Evolutionary conservation across 2,888 invertebrate species (phyloP), one percentile per base, ranked within the genome.

Genomic region (Lepidochrysops patricia): DNA sequence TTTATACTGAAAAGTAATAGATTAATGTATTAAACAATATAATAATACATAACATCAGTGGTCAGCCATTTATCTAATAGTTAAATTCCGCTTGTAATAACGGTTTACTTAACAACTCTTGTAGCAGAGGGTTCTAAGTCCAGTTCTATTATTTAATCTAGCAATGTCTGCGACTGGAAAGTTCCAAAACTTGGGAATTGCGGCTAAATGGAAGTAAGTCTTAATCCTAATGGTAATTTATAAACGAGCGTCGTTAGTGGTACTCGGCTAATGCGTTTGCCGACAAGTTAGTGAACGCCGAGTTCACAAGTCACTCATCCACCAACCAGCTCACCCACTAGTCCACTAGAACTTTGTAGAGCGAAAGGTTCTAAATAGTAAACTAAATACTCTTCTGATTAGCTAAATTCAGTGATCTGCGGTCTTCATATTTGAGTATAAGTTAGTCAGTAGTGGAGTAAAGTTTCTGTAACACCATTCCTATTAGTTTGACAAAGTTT

Each of bases 211-310:
- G 43, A 43, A 43, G 19, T 43, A 43, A 43, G 43, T 43, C 43
- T 43, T 43, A 43, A 43, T 43, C 43, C 43, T 43, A 43, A 43
- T 43, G 43, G 43, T 43, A 43, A 43, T 43, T 43, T 23, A 43
- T 43, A 43, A 43, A 23, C 43, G 23, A 43, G 43, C 43, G 43
- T 43, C 43, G 19, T 43, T 43, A 23, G 43, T 43, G 43, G 43
- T 43, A 43, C 43, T 23, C 43, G 43, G 43, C 43, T 43, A 43
- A 43, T 43, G 43, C 43, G 43, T 43, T 43, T 43, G 23, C 43
- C 19, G 43, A 23, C 43, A 19, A 43, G 43, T 43, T 43, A 19
- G 19, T 19, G 43, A 23, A 19, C 43, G 43, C 43, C 19, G 12
- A 43, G 19, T 43, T 43, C 43, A 43, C 43, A 43, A 43, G 43